Conservation (phyloP, 2,113 vertebrate species). For the Himantopus leucocephalus region DNA sequence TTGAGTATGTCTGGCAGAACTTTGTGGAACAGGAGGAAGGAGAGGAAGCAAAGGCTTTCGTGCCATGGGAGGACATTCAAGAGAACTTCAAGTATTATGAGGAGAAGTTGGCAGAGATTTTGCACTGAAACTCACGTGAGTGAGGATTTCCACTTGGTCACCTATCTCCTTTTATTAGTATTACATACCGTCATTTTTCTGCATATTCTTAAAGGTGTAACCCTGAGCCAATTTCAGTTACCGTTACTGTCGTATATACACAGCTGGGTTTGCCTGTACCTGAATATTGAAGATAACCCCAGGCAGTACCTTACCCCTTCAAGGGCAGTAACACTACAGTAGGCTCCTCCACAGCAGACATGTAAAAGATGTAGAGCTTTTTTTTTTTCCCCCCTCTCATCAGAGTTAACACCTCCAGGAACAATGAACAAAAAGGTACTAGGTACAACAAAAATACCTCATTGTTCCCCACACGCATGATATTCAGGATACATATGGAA, state of each 20-base stretch:
- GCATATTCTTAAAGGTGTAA: not conserved
- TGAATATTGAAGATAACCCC: not conserved
- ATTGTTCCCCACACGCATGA: not conserved
- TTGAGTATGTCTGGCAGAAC: constrained; percentile 91
- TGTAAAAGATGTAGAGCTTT: not conserved
- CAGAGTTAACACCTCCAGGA: not conserved
- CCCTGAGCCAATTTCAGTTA: not conserved
- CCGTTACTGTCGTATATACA: accelerated
- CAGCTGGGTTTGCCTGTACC: not conserved
- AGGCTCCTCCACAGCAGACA: not conserved
- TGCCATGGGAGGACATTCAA: constrained; percentile 94
- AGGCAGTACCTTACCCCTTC: not conserved
- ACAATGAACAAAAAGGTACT: not conserved
- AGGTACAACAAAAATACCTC: not conserved
- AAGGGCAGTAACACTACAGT: accelerated
- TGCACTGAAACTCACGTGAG: constrained; percentile 71
- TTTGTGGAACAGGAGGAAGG: constrained; percentile 90
- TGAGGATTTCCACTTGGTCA: not conserved
- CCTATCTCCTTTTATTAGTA: not conserved
- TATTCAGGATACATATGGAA: not conserved
- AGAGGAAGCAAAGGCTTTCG: constrained; percentile 77
- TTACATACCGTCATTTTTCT: not conserved
- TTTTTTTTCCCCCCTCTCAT: too few relatives aligned
- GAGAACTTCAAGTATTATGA: constrained; percentile 92
- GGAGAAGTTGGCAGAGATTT: constrained; percentile 87